These are phyloP conservation scores for Papilio gigon DNA, from an alignment of 2,888 invertebrate genomes.

Conservation along the genomic window DNA sequence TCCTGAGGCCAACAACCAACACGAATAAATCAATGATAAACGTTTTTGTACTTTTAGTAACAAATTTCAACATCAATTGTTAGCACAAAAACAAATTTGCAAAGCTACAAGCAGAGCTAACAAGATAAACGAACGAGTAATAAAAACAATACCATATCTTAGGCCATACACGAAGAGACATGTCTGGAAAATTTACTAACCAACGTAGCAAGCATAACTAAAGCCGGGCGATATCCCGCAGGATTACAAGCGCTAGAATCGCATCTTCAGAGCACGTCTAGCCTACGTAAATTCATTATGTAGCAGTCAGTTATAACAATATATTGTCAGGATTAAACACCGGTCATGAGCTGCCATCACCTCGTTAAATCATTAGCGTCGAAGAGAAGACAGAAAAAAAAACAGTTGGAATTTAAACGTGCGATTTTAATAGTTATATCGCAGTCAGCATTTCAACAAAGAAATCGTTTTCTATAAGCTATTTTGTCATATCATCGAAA, in stretches of 20 bases:
- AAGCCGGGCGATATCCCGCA: constrained; percentile 7
- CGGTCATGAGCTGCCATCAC: constrained; percentile 49
- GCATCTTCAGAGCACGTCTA: constrained; percentile 40
- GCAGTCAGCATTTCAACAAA: neutral
- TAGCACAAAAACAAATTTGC: constrained; percentile 5
- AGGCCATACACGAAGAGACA: constrained; percentile 11
- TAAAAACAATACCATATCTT: constrained; percentile 22
- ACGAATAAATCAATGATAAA: too few relatives aligned
- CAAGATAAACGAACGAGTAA: neutral
- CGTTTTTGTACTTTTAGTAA: too few relatives aligned
- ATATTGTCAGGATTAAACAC: constrained; percentile 52
- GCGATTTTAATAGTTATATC: neutral
- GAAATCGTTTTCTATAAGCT: neutral
- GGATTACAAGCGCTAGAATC: constrained; percentile 33
- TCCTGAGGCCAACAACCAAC: too few relatives aligned
- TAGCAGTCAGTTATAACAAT: constrained; percentile 51
- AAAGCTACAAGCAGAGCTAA: neutral
- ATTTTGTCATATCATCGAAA: neutral
- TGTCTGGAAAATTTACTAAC: constrained; percentile 17
- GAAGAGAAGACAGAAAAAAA: constrained; percentile 51
- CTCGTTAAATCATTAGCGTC: constrained; percentile 55
- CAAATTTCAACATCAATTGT: constrained; percentile 9
- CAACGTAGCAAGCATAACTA: constrained; percentile 14
- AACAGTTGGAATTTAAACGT: neutral
- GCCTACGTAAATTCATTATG: constrained; percentile 46